A percentile compares a stretch with the other conserved stretches of the same genome.
Evolutionary conservation across 2,113 vertebrate genomes (phyloP).

Genomic region (Phaethon lepturus): DNA sequence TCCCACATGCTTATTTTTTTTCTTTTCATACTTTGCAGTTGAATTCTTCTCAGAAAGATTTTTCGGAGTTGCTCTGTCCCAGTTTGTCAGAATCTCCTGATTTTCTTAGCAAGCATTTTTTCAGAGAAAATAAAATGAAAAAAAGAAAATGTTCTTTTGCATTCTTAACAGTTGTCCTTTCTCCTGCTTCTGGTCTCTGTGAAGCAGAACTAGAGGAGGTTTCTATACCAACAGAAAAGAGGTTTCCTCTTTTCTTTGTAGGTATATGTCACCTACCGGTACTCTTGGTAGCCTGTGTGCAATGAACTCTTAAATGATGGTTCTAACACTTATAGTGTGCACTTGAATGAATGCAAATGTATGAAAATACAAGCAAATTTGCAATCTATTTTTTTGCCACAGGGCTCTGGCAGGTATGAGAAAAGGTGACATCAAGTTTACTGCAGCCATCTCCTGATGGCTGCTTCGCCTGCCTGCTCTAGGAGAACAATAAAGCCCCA

Average conservation of each 20-base stretch:
- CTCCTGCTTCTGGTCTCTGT: not conserved
- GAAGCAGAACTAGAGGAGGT: not conserved
- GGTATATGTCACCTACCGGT: not conserved
- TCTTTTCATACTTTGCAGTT: not conserved
- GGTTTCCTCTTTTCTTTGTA: not conserved
- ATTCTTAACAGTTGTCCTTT: not conserved
- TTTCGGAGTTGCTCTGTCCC: not conserved
- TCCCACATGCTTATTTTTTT: not conserved
- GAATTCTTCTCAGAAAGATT: not conserved
- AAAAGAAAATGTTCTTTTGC: not conserved
- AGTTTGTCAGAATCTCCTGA: not conserved
- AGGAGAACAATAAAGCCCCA: conserved; percentile 25
- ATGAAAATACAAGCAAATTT: not conserved
- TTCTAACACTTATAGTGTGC: not conserved
- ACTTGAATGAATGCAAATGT: not conserved
- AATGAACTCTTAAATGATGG: not conserved
- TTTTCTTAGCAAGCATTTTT: not conserved
- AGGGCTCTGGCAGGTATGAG: not conserved
- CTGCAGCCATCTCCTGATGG: not conserved
- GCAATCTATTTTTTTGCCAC: not conserved
- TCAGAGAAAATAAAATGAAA: not conserved
- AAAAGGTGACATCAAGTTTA: not conserved
- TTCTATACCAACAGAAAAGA: not conserved
- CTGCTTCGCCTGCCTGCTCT: not conserved
- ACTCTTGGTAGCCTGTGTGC: not conserved